phyloP scores from a whole-genome alignment of 2,888 invertebrate species.

The Lypha dubia region DNA sequence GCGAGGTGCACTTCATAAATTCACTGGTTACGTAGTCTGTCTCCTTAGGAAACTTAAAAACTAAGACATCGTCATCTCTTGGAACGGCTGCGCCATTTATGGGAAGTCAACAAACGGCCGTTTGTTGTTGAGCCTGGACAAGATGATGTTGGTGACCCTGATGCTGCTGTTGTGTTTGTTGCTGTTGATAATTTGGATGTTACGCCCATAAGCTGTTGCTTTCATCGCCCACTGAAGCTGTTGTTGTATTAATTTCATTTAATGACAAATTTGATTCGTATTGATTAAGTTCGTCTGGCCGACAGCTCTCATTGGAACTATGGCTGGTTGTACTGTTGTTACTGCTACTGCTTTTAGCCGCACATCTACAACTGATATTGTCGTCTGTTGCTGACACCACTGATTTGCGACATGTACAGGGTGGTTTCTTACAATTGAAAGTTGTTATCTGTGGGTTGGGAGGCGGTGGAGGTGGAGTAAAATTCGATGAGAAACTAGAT shows the following conservation, averaged over 20 bases:
- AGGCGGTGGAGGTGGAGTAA: constrained; percentile 75
- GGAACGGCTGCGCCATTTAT: neutral
- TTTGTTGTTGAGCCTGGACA: constrained; percentile 65
- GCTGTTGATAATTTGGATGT: constrained; percentile 70
- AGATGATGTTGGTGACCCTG: constrained; percentile 68
- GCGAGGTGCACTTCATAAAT: constrained; percentile 75
- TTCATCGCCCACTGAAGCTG: constrained; percentile 74
- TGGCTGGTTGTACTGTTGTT: constrained; percentile 78
- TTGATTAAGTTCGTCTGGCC: constrained; percentile 78
- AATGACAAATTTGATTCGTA: constrained; percentile 81
- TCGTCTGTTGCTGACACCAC: constrained; percentile 65
- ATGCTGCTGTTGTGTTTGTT: constrained; percentile 63
- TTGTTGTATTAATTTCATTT: constrained; percentile 75
- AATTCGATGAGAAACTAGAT: constrained; percentile 81
- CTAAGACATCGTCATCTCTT: constrained; percentile 60
- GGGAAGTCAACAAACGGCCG: constrained; percentile 74
- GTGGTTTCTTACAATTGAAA: constrained; percentile 80
- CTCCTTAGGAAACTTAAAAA: constrained; percentile 70
- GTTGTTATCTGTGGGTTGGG: constrained; percentile 70
- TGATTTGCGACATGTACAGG: constrained; percentile 62
- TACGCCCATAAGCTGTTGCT: constrained; percentile 81
- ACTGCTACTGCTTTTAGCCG: constrained; percentile 77
- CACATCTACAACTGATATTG: constrained; percentile 71
- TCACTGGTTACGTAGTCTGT: constrained; percentile 78
- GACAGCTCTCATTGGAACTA: constrained; percentile 78